Evolutionary conservation across 37 sponge, comb jelly and placozoan species (phyloP), one percentile per base, ranked within the genome.

Genomic region (Dysidea cf. avara): DNA sequence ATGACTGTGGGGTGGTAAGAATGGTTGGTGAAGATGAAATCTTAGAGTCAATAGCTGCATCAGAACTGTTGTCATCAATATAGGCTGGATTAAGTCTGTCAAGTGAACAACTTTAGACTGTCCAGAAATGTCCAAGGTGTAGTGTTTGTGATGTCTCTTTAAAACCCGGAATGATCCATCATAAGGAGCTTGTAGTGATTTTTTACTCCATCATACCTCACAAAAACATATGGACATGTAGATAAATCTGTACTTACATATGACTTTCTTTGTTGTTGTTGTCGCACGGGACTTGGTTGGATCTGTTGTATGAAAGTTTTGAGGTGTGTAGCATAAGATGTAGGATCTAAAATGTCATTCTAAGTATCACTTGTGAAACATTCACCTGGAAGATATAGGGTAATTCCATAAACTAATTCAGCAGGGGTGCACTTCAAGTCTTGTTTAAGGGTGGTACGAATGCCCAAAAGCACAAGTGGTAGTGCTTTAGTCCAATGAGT

Each of bases 401-500:
- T 68, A 50, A 50, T 68, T 1, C 68, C 68, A 47, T 68, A 68
- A 0, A 68, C 68, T 0, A 74, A 52, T 24, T 74, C 75, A 30
- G 75, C 75, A 29, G 75, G 2, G 1, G 62, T 74, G 64, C 75
- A 74, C 30, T 60, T 31, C 47, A 74, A 1, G 25, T 74, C 75
- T 37, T 61, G 62, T 26, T 60, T 58, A 2, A 60, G 2, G 7
- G 75, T 43, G 1, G 75, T 39, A 32, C 75, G 75, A 16, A 74
- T 60, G n/a, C 72, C 72, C 7, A 71, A 56, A 1, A 71, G 58
- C 3, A 56, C 72, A 18, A 71, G 36, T 6, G 72, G 72, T 1
- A 71, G 72, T 17, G 40, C 36, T 4, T 30, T 21, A 7, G 30
- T 56, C 72, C 72, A 71, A 38, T 71, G 36, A 2, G 31, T 69